A percentile compares a stretch with the other conserved stretches of the same genome.
phyloP scores from a whole-genome alignment of 2,113 vertebrate species.

The Solea senegalensis region DNA sequence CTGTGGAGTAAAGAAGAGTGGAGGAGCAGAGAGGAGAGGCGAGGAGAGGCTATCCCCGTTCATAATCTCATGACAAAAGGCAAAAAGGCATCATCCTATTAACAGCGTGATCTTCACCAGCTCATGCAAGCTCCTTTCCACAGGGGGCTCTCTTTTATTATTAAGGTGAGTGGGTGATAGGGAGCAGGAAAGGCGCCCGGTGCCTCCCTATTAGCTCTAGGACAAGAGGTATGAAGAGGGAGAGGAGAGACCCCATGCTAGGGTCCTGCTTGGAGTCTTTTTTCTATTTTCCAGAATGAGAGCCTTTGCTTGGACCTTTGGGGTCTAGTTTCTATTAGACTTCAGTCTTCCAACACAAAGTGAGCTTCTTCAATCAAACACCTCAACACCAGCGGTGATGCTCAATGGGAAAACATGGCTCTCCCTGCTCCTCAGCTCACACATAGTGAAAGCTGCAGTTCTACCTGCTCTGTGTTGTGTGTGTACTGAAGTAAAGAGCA shows the following conservation, averaged over 20 bases:
- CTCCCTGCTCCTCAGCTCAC: too few species aligned
- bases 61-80: constrained; percentile 99
- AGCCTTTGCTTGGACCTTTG: constrained; percentile 50
- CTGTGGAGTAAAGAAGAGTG: constrained; percentile 60
- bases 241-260: constrained; percentile 65
- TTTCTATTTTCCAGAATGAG: constrained; percentile 43
- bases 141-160: constrained; percentile 93
- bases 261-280: constrained; percentile 48
- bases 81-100: constrained; percentile 99
- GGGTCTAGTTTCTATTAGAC: constrained; percentile 49
- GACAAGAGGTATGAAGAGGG: constrained; percentile 59
- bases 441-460: too few species aligned
- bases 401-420: constrained; percentile 7
- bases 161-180: constrained; percentile 78
- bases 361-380: constrained; percentile 52
- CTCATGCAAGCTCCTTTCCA: constrained; percentile 96
- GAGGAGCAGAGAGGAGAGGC: constrained; percentile 70
- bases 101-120: constrained; percentile 95
- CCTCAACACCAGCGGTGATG: constrained; percentile 25
- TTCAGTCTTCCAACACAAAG: constrained; percentile 44
- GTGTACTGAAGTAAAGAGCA: too few species aligned
- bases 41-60: constrained; percentile 94
- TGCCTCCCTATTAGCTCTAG: constrained; percentile 64
- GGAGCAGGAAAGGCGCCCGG: constrained; percentile 39
- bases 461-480: too few species aligned